phyloP scores from a whole-genome alignment of 2,113 vertebrate genomes.

The Mustelus asterias region DNA sequence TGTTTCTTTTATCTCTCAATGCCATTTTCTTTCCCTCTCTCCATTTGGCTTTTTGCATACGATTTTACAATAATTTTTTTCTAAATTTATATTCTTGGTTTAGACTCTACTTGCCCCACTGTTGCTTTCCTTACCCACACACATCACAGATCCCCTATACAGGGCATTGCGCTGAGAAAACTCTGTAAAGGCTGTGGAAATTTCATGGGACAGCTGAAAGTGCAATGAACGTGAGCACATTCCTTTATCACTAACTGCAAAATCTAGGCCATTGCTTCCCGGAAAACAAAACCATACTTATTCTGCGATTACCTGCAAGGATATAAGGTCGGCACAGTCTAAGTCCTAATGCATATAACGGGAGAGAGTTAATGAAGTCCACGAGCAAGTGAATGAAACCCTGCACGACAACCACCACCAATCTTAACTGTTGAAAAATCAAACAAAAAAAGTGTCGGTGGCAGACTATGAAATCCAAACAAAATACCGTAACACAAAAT shows the following conservation, averaged over 20 bases:
- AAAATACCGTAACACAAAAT: background rate
- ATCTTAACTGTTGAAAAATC: constrained; percentile 64
- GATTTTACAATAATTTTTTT: background rate
- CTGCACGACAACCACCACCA: constrained; percentile 84
- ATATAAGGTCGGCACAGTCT: constrained; percentile 77
- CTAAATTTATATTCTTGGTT: background rate
- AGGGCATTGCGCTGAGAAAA: background rate
- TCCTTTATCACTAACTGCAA: background rate
- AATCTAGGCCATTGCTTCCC: background rate
- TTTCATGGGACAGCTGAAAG: background rate
- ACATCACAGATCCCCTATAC: background rate
- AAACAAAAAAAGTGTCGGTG: background rate
- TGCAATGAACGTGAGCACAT: background rate
- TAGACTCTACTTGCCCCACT: background rate
- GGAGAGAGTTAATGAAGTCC: constrained; percentile 84
- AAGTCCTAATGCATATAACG: constrained; percentile 76
- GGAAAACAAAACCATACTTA: background rate
- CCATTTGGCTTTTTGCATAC: background rate
- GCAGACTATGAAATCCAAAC: background rate
- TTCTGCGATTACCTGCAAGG: constrained; percentile 65
- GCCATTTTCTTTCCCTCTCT: background rate
- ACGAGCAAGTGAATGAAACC: constrained; percentile 79
- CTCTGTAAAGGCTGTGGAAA: background rate
- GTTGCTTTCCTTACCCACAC: background rate
- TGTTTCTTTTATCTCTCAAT: background rate